Conservation (phyloP, 2,888 invertebrate species). For the Dyspetes luteomarginatus region DNA sequence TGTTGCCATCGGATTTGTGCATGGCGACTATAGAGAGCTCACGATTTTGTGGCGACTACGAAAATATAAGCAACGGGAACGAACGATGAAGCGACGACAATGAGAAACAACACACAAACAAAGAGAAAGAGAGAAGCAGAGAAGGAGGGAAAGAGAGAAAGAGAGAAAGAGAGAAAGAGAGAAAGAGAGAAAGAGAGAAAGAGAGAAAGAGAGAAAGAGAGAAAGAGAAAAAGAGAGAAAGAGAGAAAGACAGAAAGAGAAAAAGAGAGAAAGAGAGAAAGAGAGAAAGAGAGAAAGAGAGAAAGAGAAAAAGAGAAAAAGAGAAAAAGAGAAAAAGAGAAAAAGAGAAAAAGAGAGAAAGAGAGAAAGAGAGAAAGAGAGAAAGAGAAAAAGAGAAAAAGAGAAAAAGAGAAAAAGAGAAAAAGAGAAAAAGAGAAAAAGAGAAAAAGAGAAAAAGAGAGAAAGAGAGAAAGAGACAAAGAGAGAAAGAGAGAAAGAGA, state of each 20-base stretch:
- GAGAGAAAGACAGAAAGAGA: background rate
- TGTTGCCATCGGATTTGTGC: conserved; percentile 45
- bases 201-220: background rate
- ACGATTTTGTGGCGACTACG: conserved; percentile 68
- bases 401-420: background rate
- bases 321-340: background rate
- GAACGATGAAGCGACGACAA: conserved; percentile 35
- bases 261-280: background rate
- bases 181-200: background rate
- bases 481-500: background rate
- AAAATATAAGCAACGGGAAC: conserved; percentile 67
- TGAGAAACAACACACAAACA: no score
- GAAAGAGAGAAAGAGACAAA: background rate
- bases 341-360: background rate
- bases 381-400: background rate
- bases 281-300: background rate
- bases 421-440: background rate
- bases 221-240: background rate
- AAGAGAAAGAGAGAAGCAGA: background rate
- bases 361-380: background rate
- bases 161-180: background rate
- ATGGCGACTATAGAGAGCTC: conserved; percentile 49
- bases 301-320: background rate
- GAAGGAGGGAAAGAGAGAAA: background rate
- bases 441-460: no score